Conservation (phyloP, 2,888 invertebrate species). For the Chloromyia formosa region DNA sequence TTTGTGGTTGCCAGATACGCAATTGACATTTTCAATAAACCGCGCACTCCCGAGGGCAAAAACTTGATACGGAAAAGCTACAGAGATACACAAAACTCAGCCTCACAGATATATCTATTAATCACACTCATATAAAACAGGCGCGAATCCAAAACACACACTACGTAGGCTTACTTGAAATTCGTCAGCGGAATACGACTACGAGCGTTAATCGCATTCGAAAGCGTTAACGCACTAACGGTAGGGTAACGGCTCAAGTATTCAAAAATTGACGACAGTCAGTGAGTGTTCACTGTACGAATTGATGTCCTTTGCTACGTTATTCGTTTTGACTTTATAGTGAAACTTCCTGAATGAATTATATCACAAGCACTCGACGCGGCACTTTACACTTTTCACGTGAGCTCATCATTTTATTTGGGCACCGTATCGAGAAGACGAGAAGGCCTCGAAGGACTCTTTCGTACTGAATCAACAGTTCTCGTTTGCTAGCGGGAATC, state of each 20-base stretch:
- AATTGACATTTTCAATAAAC: conserved; percentile 46
- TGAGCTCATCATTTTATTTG: background rate
- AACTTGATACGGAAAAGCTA: background rate
- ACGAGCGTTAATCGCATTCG: background rate
- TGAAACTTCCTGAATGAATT: conserved; percentile 2
- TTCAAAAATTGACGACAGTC: background rate
- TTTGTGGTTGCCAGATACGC: conserved; percentile 48
- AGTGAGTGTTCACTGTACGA: background rate
- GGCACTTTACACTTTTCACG: background rate
- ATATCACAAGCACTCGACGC: background rate
- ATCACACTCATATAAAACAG: conserved; percentile 30
- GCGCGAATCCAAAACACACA: conserved; percentile 5
- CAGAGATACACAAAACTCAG: conserved; percentile 13
- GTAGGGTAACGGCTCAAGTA: background rate
- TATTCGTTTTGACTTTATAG: background rate
- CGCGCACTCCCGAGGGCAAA: background rate
- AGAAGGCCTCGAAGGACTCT: background rate
- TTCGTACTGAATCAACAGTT: background rate
- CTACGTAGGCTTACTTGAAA: background rate
- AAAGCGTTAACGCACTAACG: background rate
- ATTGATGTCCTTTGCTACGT: background rate
- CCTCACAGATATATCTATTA: conserved; percentile 31
- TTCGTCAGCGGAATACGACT: background rate
- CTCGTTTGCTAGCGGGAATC: too few species aligned
- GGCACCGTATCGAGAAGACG: background rate